Conservation (phyloP, 2,888 invertebrate genomes). For the Helobdella robusta region DNA sequence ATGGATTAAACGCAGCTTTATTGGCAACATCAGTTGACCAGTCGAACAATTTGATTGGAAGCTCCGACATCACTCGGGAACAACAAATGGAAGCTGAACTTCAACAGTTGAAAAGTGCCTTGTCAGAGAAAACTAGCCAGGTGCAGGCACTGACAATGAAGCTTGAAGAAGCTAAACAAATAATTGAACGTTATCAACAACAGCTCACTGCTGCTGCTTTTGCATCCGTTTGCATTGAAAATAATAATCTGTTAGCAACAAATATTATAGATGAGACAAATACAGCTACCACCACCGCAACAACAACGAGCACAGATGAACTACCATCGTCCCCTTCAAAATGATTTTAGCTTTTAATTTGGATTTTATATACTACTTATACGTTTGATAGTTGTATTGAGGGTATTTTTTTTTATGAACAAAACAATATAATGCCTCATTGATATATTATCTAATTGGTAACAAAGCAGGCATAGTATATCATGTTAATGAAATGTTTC, state of each 20-base stretch:
- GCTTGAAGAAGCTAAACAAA: slow-evolving; percentile 34
- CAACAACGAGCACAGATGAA: slow-evolving; percentile 7
- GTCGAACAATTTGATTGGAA: neutral
- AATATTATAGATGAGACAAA: slow-evolving; percentile 9
- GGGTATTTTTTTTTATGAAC: too few species aligned
- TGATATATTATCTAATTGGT: too few species aligned
- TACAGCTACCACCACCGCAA: neutral
- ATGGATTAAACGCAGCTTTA: neutral
- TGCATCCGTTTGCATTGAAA: neutral
- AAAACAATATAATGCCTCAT: too few species aligned
- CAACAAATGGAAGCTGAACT: slow-evolving; percentile 34
- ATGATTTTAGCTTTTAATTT: too few species aligned
- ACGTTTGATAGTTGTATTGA: too few species aligned
- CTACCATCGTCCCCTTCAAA: too few species aligned
- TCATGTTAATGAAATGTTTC: too few species aligned
- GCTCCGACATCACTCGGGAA: slow-evolving; percentile 12
- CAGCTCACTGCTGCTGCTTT: slow-evolving; percentile 9
- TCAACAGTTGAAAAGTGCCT: slow-evolving; percentile 33
- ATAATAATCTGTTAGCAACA: too few species aligned
- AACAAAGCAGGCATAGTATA: too few species aligned
- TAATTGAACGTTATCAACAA: slow-evolving; percentile 34
- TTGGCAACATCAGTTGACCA: neutral
- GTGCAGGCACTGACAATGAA: slow-evolving; percentile 34
- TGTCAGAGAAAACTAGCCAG: slow-evolving; percentile 36
- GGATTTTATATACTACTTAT: too few species aligned